Conservation (phyloP, 2,797 vertebrate genomes). For the Peromyscus melanophrys region DNA sequence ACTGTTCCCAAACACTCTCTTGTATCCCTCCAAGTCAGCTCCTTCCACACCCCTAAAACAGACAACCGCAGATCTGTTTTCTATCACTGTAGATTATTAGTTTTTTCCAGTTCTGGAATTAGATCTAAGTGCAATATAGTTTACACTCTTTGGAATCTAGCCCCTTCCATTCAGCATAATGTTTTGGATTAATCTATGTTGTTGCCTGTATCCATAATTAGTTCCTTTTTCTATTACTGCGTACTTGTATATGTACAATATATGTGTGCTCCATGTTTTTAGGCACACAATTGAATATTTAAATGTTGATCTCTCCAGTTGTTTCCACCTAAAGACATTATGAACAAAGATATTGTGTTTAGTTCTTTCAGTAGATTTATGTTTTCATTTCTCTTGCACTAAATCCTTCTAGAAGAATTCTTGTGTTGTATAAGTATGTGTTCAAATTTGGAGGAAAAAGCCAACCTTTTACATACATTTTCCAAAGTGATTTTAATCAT, state of each 20-base stretch:
- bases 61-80: background rate
- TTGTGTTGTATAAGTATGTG: background rate
- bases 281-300: background rate
- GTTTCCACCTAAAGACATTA: background rate
- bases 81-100: background rate
- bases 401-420: slow-evolving; percentile 25
- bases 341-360: background rate
- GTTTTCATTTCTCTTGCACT: slow-evolving; percentile 27
- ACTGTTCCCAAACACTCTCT: background rate
- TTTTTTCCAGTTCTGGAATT: background rate
- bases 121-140: background rate
- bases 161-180: background rate
- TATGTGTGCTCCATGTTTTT: background rate
- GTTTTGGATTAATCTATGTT: background rate
- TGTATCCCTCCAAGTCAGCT: background rate
- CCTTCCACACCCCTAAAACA: background rate
- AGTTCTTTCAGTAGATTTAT: background rate
- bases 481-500: slow-evolving; percentile 52
- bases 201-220: background rate
- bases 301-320: background rate
- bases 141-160: background rate
- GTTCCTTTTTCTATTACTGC: background rate
- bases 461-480: background rate
- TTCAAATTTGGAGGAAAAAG: slow-evolving; percentile 23
- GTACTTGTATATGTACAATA: background rate